Percentiles rank a stretch among this genome's conserved stretches.
Evolutionary conservation across 2,888 invertebrate species (phyloP).

Genomic region (Notocelia uddmanniana): DNA sequence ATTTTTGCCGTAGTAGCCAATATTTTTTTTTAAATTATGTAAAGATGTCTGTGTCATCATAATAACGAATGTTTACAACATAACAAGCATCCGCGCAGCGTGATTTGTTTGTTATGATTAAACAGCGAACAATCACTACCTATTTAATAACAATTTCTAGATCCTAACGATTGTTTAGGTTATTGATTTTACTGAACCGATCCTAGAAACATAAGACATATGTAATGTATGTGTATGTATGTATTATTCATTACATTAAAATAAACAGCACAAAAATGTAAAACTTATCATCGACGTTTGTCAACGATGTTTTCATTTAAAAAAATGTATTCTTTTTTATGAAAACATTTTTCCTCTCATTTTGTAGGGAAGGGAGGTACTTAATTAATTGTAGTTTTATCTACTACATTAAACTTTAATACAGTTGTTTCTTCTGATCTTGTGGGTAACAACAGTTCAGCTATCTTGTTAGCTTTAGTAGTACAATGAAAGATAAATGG

Average conservation of each 20-base stretch:
- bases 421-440: neutral
- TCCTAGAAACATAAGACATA: neutral
- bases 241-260: too few species aligned
- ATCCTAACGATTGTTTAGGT: constrained; percentile 3
- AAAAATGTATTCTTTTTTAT: too few species aligned
- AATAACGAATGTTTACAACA: constrained; percentile 54
- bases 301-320: too few species aligned
- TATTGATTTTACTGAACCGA: neutral
- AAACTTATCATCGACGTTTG: too few species aligned
- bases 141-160: constrained; percentile 6
- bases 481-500: constrained; percentile 13
- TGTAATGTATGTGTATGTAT: too few species aligned
- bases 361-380: neutral
- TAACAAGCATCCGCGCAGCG: constrained; percentile 31
- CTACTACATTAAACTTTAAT: neutral
- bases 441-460: neutral
- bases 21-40: constrained; percentile 53
- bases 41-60: constrained; percentile 55
- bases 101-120: constrained; percentile 26
- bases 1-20: constrained; percentile 55
- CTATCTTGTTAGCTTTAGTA: neutral
- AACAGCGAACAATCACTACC: neutral
- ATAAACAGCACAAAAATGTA: too few species aligned
- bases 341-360: too few species aligned
- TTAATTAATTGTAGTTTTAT: neutral